phyloP scores from a whole-genome alignment of 2,888 invertebrate genomes.

The Galeruca laticollis region DNA sequence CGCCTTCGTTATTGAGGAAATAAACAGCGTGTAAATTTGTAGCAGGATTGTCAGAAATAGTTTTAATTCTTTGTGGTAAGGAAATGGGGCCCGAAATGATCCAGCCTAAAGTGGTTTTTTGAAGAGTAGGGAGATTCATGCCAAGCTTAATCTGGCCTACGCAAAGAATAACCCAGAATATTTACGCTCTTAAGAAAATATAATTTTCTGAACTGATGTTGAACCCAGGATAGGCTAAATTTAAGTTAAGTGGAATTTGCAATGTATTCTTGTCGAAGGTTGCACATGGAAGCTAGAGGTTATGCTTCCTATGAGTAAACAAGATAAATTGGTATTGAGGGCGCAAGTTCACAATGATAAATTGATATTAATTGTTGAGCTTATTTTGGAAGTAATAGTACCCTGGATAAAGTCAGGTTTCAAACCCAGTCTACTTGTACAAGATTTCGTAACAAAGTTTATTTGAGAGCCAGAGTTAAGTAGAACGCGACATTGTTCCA shows the following conservation, averaged over 20 bases:
- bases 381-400: slow-evolving; percentile 6
- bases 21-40: background rate
- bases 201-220: slow-evolving; percentile 22
- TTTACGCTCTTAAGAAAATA: slow-evolving; percentile 25
- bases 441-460: slow-evolving; percentile 30
- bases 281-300: slow-evolving; percentile 20
- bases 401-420: slow-evolving; percentile 11
- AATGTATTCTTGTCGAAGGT: slow-evolving; percentile 21
- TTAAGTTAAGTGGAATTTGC: slow-evolving; percentile 17
- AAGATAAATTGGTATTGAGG: slow-evolving; percentile 8
- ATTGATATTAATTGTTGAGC: slow-evolving; percentile 8
- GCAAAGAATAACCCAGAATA: slow-evolving; percentile 28
- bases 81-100: slow-evolving; percentile 4
- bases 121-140: background rate
- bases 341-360: slow-evolving; percentile 12
- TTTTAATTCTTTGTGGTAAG: background rate
- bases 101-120: slow-evolving; percentile 1
- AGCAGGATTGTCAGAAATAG: background rate
- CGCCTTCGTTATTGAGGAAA: background rate
- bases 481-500: slow-evolving; percentile 20
- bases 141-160: slow-evolving; percentile 24
- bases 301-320: slow-evolving; percentile 17
- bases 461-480: slow-evolving; percentile 33
- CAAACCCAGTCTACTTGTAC: background rate
- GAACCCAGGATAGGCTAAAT: slow-evolving; percentile 21